Percentiles rank a stretch among this genome's conserved stretches.
phyloP scores from a whole-genome alignment of 2,113 vertebrate genomes.

The Paradisaea rubra region DNA sequence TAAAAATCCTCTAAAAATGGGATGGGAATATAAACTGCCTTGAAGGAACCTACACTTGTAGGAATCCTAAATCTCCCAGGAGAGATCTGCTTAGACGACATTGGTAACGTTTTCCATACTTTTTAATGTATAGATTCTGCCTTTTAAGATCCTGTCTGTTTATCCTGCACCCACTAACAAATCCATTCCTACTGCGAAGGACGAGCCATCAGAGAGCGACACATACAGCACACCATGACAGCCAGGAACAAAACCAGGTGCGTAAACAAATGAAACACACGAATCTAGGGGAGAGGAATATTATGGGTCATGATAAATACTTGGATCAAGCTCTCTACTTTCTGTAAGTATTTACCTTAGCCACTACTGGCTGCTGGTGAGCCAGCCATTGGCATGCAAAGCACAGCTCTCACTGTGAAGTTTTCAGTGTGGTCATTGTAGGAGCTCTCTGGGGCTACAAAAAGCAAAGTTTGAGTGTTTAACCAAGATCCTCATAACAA shows the following conservation, averaged over 20 bases:
- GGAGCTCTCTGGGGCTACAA: not conserved
- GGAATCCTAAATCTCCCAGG: not conserved
- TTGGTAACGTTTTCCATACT: not conserved
- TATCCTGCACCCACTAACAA: not conserved
- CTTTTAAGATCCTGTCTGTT: not conserved
- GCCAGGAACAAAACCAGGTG: not conserved
- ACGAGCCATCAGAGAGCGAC: not conserved
- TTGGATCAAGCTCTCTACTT: not conserved
- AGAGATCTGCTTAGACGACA: not conserved
- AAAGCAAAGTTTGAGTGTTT: not conserved
- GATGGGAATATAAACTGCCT: not conserved
- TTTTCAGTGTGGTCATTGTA: not conserved
- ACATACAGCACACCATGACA: fast-evolving
- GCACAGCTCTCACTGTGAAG: not conserved
- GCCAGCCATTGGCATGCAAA: not conserved
- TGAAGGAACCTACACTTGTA: not conserved
- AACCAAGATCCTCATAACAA: not conserved
- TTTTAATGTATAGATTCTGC: not conserved
- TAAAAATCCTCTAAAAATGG: not conserved
- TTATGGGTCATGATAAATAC: not conserved
- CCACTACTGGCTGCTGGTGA: not conserved
- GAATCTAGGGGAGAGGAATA: not conserved
- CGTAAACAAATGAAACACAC: not conserved
- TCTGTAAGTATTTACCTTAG: not conserved
- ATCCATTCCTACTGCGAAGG: not conserved